phyloP scores from a whole-genome alignment of 1,140 invertebrate species.

The Brachionus angularis region DNA sequence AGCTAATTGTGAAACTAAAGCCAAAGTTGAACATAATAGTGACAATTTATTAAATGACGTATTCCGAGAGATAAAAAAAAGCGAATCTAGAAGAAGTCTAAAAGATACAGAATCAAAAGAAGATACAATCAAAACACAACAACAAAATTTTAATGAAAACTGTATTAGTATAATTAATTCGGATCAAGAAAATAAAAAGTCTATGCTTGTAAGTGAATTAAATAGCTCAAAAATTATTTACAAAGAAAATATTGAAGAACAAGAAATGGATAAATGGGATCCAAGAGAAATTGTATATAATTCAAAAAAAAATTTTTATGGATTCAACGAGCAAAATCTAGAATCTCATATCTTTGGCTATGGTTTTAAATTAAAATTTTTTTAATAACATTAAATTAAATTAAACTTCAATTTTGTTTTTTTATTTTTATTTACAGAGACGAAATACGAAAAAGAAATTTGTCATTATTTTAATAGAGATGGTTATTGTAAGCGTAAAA shows the following conservation, averaged over 20 bases:
- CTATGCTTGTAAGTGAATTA: neutral
- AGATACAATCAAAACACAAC: no score
- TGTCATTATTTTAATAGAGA: neutral
- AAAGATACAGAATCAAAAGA: no score
- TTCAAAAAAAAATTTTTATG: conserved; percentile 20
- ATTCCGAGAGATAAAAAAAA: no score
- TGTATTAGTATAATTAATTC: no score
- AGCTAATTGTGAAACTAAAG: neutral
- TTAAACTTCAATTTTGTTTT: neutral
- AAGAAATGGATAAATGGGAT: conserved; percentile 13
- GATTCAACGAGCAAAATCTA: conserved; percentile 20
- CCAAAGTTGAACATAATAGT: neutral
- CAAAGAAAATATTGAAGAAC: neutral
- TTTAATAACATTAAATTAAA: neutral
- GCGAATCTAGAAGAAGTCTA: no score
- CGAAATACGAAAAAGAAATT: conserved; percentile 18
- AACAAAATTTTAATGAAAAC: no score
- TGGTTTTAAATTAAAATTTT: neutral
- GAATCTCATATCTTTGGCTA: neutral
- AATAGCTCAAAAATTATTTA: neutral
- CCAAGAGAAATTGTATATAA: neutral
- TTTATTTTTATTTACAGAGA: neutral
- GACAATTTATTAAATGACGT: no score
- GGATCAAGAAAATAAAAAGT: neutral
- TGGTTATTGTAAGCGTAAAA: conserved; percentile 8